phyloP scores from a whole-genome alignment of 2,797 vertebrate genomes.

The Xiphorhynchus erythropygius region DNA sequence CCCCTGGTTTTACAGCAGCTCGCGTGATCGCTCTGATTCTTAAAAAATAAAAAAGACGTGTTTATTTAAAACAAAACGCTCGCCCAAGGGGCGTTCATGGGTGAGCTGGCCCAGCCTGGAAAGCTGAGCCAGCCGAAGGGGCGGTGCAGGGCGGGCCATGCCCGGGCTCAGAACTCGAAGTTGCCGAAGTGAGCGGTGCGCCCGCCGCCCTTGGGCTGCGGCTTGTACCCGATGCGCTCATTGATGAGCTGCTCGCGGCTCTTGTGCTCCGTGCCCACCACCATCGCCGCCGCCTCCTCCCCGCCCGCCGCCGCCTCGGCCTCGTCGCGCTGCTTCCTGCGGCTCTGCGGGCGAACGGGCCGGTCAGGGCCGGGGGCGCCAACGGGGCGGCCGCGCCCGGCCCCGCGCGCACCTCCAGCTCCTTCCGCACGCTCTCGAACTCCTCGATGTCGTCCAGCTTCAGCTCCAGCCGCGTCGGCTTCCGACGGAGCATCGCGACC shows the following conservation, averaged over 20 bases:
- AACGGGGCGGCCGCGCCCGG: neutral
- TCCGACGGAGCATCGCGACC: slow-evolving; percentile 87
- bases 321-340: slow-evolving; percentile 92
- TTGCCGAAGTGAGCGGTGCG: slow-evolving; percentile 89
- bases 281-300: slow-evolving; percentile 72
- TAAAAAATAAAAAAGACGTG: neutral
- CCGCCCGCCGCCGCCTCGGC: slow-evolving; percentile 78
- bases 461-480: slow-evolving; percentile 92
- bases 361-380: neutral
- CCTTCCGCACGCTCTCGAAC: slow-evolving; percentile 92
- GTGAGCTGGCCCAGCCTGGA: too few relatives aligned
- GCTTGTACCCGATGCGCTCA: slow-evolving; percentile 94
- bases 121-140: too few relatives aligned
- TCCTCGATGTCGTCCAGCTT: slow-evolving; percentile 95
- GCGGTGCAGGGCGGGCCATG: too few relatives aligned
- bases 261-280: slow-evolving; percentile 80
- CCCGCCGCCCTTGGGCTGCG: slow-evolving; percentile 89
- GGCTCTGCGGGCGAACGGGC: slow-evolving; percentile 73
- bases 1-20: neutral
- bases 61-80: slow-evolving; percentile 70
- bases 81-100: neutral
- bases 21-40: neutral
- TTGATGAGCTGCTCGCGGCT: slow-evolving; percentile 89
- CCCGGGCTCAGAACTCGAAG: slow-evolving; percentile 82
- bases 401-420: slow-evolving; percentile 84